phyloP scores from a whole-genome alignment of 2,113 vertebrate genomes.

The Pitta sordida region DNA sequence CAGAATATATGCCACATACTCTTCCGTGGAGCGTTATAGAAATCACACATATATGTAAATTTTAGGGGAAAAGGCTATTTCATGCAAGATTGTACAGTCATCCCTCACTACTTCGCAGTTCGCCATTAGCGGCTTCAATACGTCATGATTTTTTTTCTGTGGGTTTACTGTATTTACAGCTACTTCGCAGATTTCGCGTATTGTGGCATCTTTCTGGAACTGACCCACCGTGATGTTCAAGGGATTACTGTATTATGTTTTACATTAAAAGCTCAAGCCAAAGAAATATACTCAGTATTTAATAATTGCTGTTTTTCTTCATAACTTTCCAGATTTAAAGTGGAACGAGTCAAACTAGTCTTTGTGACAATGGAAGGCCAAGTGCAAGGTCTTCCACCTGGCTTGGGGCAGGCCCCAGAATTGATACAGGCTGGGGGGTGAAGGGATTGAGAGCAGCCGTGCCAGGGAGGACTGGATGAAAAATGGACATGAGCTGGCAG shows the following conservation, averaged over 20 bases:
- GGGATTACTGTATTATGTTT: background rate
- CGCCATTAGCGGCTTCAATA: too few relatives aligned
- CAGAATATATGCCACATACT: background rate
- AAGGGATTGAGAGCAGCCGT: background rate
- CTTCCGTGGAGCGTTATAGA: background rate
- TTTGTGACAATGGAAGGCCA: background rate
- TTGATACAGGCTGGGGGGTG: background rate
- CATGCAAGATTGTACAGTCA: background rate
- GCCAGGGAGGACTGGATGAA: background rate
- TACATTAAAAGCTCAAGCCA: background rate
- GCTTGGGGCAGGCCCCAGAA: background rate
- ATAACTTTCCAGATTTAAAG: background rate
- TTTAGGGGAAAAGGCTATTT: background rate
- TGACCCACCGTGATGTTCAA: too few relatives aligned
- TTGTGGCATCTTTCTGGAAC: too few relatives aligned
- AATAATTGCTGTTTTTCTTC: background rate
- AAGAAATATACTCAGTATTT: background rate
- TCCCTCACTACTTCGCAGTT: too few relatives aligned
- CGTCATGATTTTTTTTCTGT: too few relatives aligned
- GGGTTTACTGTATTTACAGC: too few relatives aligned
- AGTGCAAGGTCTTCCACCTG: background rate
- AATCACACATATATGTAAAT: fast-evolving
- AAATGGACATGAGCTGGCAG: background rate
- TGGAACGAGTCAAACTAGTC: background rate
- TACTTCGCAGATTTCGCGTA: too few relatives aligned